Evolutionary conservation across 2,888 invertebrate genomes (phyloP).

Genomic region (Parasteatoda lunata): DNA sequence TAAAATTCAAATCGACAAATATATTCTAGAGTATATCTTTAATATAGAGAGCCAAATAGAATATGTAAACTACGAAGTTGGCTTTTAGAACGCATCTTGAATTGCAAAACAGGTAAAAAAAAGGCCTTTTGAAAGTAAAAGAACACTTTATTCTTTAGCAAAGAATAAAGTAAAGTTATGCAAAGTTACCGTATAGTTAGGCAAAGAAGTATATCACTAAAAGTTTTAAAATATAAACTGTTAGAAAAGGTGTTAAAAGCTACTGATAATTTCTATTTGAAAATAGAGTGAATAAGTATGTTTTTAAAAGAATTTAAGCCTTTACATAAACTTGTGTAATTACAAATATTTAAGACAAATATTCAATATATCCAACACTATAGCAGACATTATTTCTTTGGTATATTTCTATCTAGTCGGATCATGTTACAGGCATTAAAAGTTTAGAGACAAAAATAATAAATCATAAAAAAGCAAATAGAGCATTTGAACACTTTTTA

Average conservation of each 20-base stretch:
- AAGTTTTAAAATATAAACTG: too few relatives aligned
- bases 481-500: too few relatives aligned
- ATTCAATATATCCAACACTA: too few relatives aligned
- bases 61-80: constrained; percentile 56
- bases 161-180: neutral
- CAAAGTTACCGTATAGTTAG: too few relatives aligned
- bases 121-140: neutral
- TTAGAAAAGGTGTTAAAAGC: too few relatives aligned
- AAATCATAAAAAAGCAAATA: too few relatives aligned
- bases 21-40: constrained; percentile 26
- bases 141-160: neutral
- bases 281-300: neutral
- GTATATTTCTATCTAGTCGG: too few relatives aligned
- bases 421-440: too few relatives aligned
- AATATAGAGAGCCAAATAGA: constrained; percentile 27
- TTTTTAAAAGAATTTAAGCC: neutral
- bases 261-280: neutral
- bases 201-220: too few relatives aligned
- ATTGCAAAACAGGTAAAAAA: constrained; percentile 37
- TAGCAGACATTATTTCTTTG: too few relatives aligned
- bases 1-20: constrained; percentile 15
- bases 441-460: too few relatives aligned
- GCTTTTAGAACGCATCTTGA: constrained; percentile 27
- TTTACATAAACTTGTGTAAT: neutral
- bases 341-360: too few relatives aligned